Base-by-base conservation (phyloP, 1,140 invertebrate genomes). In the Teleopsis dalmanni region DNA sequence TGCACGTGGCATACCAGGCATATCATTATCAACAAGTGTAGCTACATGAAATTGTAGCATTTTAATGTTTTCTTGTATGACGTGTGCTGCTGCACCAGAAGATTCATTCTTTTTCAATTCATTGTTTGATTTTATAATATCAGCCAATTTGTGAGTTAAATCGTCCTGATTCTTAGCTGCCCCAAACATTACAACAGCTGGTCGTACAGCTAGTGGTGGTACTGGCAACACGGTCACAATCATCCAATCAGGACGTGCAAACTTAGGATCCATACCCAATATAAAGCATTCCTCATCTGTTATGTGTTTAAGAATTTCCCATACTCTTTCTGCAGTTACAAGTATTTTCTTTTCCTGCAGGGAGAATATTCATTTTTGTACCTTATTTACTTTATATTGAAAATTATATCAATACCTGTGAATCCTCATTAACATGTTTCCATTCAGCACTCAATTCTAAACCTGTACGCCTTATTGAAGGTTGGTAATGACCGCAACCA, bases 61-160 rank as follows among this genome's bases (percentile, higher is more conserved):
- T 72, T 95, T 95, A 13, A 96, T 92, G 70, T 99, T 98, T 71
- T 99, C 95, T 10, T 82, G 76, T 22, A 99, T 88, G 7, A 99
- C 92, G 66, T 99, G 96, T 18, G 95, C 88, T 0, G 97, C 95
- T 19, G 93, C 94, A 26, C 97, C 97, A 40, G 87, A 84, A 57
- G 92, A 83, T 74, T 99, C 97, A 73, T 99, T 99, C 50, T 91
- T 81, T 45, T 87, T 76, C 19, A 99, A 71, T 71, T 99, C 95
- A 74, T 98, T 98, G 69, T 99, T 99, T 2, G 91, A 81, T 77
- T 99, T 99, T 27, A 99, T 93, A 33, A 99, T 99, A 70, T 99
- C 97, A 0, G 95, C 83, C 10, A 99, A 74, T 75, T 99, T 99
- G 70, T 99, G 95, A 0, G 97, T 99, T 52, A 99, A 81, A 82